phyloP scores from a whole-genome alignment of 64 coral and sea anemone genomes.

The Montipora sp. region DNA sequence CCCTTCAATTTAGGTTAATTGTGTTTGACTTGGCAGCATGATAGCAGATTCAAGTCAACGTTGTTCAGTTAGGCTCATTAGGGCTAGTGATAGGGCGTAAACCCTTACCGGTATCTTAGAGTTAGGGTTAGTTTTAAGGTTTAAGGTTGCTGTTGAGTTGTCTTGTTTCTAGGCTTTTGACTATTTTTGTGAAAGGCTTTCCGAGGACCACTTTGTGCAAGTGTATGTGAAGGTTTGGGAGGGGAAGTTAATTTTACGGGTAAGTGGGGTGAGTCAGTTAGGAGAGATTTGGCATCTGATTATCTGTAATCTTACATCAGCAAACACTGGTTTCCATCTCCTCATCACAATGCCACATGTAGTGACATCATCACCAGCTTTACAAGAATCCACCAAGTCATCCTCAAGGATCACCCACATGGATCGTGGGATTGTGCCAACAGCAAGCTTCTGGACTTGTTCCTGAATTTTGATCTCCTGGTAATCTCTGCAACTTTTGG shows the following conservation, averaged over 20 bases:
- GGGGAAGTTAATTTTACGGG: too few species aligned
- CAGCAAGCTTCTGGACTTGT: slow-evolving; percentile 89
- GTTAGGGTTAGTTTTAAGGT: too few species aligned
- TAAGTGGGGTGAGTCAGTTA: neutral
- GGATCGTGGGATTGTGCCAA: slow-evolving; percentile 92
- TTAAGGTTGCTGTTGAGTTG: too few species aligned
- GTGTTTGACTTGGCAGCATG: too few species aligned
- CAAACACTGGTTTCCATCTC: slow-evolving; percentile 82
- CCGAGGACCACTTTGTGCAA: too few species aligned
- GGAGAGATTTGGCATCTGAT: neutral
- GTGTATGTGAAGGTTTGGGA: neutral
- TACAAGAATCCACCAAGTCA: slow-evolving; percentile 92
- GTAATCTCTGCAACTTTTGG: slow-evolving; percentile 86
- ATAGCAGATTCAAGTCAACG: too few species aligned
- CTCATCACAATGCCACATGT: slow-evolving; percentile 95
- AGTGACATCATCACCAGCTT: slow-evolving; percentile 96
- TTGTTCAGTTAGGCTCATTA: too few species aligned
- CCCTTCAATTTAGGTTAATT: too few species aligned
- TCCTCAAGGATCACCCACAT: slow-evolving; percentile 99
- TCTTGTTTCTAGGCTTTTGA: too few species aligned
- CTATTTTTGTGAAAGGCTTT: too few species aligned
- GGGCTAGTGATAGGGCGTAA: too few species aligned
- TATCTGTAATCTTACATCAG: slow-evolving; percentile 62
- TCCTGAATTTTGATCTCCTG: slow-evolving; percentile 98
- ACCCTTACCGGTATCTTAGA: too few species aligned